phyloP scores from a whole-genome alignment of 2,113 vertebrate genomes.

The Calyptomena viridis region DNA sequence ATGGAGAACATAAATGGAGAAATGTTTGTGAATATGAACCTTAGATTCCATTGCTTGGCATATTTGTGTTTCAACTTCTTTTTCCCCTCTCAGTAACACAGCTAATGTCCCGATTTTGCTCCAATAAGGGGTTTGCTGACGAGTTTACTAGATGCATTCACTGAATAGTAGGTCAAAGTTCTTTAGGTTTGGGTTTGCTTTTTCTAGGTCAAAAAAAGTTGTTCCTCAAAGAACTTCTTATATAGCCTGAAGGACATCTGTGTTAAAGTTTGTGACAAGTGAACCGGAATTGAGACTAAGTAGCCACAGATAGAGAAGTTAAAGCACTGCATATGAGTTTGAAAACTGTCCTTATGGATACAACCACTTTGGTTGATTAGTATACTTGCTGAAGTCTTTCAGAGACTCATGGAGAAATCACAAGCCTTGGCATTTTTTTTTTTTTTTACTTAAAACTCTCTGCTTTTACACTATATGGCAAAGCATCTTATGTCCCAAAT shows the following conservation, averaged over 20 bases:
- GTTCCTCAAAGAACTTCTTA: not conserved
- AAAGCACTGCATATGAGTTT: not conserved
- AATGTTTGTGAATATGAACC: not conserved
- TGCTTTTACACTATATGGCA: not conserved
- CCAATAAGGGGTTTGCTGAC: not conserved
- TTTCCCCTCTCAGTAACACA: not conserved
- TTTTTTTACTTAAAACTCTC: not conserved
- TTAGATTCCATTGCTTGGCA: not conserved
- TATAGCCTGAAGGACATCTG: not conserved
- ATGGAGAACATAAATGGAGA: not conserved
- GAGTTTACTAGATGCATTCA: not conserved
- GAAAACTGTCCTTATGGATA: not conserved
- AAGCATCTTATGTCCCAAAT: not conserved
- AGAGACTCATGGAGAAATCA: not conserved
- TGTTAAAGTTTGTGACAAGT: not conserved
- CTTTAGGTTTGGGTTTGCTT: not conserved
- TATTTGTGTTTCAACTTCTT: not conserved
- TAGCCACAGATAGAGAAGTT: not conserved
- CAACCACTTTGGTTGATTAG: not conserved
- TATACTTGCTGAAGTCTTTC: not conserved
- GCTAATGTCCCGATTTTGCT: not conserved
- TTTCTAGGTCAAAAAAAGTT: not conserved
- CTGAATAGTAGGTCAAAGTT: not conserved
- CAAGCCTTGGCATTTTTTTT: not conserved
- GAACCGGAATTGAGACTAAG: not conserved